Evolutionary conservation across 2,113 vertebrate genomes (phyloP).

Genomic region (Tichodroma muraria): DNA sequence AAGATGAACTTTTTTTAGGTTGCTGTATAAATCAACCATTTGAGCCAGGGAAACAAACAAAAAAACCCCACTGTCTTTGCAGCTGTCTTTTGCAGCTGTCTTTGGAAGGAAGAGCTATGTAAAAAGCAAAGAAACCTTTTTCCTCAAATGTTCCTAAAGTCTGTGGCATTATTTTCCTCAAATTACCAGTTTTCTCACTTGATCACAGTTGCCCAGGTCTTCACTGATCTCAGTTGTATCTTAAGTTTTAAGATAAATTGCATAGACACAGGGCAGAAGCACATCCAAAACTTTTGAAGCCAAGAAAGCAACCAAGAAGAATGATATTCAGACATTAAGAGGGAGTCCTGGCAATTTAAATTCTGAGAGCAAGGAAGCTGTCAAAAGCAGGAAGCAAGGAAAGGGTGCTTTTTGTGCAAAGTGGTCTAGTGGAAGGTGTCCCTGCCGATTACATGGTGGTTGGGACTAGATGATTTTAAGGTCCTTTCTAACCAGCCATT

Average conservation of each 20-base stretch:
- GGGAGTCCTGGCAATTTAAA: not conserved
- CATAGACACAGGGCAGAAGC: not conserved
- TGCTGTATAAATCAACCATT: not conserved
- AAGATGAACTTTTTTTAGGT: not conserved
- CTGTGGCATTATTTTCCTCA: conserved; percentile 20
- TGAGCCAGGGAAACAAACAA: conserved; percentile 4
- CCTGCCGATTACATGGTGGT: not conserved
- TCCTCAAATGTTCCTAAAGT: not conserved
- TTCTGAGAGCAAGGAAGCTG: not conserved
- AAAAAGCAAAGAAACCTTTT: not conserved
- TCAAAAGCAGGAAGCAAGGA: not conserved
- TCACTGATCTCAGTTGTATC: not conserved
- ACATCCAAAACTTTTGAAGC: not conserved
- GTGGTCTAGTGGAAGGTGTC: not conserved
- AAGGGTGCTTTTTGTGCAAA: not conserved
- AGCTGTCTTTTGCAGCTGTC: conserved; percentile 28
- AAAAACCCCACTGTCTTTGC: not conserved
- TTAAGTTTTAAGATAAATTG: not conserved
- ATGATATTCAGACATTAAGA: not conserved
- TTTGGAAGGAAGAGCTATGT: not conserved
- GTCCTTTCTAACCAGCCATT: not conserved
- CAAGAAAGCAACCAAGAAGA: not conserved
- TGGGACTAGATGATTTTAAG: not conserved
- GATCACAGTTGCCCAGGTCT: not conserved
- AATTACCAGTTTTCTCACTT: conserved; percentile 21